These are phyloP conservation scores for Amphipyra tragopoginis DNA, from an alignment of 2,888 invertebrate species.

Conservation along the genomic window DNA sequence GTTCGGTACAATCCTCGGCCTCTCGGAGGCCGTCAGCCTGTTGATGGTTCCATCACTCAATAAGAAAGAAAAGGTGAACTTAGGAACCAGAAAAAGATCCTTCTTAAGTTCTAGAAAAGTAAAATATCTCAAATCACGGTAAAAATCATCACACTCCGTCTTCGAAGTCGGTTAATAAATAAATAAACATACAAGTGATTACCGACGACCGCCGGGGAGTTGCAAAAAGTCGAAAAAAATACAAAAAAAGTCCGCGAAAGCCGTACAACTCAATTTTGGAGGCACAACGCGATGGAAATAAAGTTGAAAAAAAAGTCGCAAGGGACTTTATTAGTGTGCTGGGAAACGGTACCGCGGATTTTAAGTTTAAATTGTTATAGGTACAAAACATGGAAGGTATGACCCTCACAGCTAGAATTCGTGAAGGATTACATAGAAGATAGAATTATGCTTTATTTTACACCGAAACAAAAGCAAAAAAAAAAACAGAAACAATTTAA, in stretches of 20 bases:
- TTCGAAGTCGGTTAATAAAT: constrained; percentile 77
- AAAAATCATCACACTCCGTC: constrained; percentile 39
- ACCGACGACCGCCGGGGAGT: constrained; percentile 83
- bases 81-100: no score
- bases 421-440: no score
- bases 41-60: no score
- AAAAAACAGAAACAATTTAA: no score
- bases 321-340: constrained; percentile 75
- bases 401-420: no score
- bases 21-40: no score
- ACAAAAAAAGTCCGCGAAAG: constrained; percentile 75
- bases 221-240: constrained; percentile 74
- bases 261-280: constrained; percentile 89
- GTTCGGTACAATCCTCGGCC: no score
- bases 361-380: not conserved
- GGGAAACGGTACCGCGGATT: constrained; percentile 40
- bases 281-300: constrained; percentile 83
- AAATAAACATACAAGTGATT: constrained; percentile 86
- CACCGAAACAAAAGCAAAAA: no score
- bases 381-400: not conserved
- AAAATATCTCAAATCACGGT: constrained; percentile 5
- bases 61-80: no score
- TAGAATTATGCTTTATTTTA: no score
- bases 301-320: constrained; percentile 77
- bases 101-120: not conserved